These are phyloP conservation scores for Lottia scabra DNA, from an alignment of 2,888 invertebrate species.

Conservation along the genomic window DNA sequence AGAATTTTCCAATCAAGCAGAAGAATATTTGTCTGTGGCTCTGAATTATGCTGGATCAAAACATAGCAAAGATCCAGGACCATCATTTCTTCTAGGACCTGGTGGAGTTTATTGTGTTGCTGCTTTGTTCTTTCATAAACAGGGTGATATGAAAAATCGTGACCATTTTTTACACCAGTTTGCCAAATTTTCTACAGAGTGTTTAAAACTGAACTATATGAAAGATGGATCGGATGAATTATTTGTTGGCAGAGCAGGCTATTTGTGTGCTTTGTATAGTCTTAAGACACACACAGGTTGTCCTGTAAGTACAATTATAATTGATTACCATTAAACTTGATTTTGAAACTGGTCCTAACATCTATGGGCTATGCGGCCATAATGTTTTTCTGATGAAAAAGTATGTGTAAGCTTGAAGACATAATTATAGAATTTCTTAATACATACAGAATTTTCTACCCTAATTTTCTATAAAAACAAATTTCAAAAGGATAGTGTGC, in stretches of 20 bases:
- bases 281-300: slow-evolving; percentile 70
- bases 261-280: slow-evolving; percentile 83
- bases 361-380: too few species aligned
- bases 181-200: slow-evolving; percentile 68
- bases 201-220: slow-evolving; percentile 69
- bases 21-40: slow-evolving; percentile 77
- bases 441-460: too few species aligned
- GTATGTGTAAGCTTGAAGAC: too few species aligned
- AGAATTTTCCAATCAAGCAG: slow-evolving; percentile 74
- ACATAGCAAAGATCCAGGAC: slow-evolving; percentile 72
- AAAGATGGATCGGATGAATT: slow-evolving; percentile 80
- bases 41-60: slow-evolving; percentile 69
- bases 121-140: slow-evolving; percentile 59
- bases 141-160: slow-evolving; percentile 63
- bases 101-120: slow-evolving; percentile 83
- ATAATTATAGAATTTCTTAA: too few species aligned
- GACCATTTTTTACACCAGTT: slow-evolving; percentile 64
- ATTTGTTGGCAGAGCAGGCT: slow-evolving; percentile 88
- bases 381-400: too few species aligned
- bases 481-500: too few species aligned
- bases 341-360: too few species aligned
- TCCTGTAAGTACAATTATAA: slow-evolving; percentile 13
- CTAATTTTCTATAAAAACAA: too few species aligned
- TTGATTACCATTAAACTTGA: slow-evolving; percentile 13
- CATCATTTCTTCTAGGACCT: slow-evolving; percentile 83